These are phyloP conservation scores for Cantharis nigra DNA, from an alignment of 2,888 invertebrate species.

Conservation along the genomic window DNA sequence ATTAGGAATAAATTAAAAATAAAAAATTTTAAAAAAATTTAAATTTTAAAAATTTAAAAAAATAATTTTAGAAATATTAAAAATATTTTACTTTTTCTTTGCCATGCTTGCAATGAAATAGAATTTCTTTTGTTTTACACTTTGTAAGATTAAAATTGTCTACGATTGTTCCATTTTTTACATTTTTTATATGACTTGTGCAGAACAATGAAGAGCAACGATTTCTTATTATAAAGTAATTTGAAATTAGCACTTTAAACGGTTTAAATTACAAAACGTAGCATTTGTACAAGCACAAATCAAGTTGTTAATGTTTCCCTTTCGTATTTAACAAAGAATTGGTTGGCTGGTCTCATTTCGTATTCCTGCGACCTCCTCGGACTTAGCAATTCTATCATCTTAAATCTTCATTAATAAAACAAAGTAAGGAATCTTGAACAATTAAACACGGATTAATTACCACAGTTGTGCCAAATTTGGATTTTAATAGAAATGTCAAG, in stretches of 20 bases:
- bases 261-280: background rate
- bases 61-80: background rate
- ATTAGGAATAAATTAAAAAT: too few species aligned
- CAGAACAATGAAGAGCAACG: background rate
- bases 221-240: background rate
- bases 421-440: background rate
- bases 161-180: background rate
- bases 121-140: background rate
- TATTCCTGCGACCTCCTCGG: background rate
- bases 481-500: background rate
- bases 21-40: too few species aligned
- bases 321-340: background rate
- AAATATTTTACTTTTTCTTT: background rate
- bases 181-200: background rate
- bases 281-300: background rate
- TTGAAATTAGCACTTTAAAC: background rate
- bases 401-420: background rate
- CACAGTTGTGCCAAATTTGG: background rate
- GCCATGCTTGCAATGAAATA: background rate
- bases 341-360: background rate
- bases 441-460: background rate
- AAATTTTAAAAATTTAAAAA: too few species aligned
- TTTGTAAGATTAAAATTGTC: background rate
- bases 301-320: background rate
- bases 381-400: background rate